phyloP scores from a whole-genome alignment of 2,113 vertebrate genomes.

The Aptenodytes forsteri region DNA sequence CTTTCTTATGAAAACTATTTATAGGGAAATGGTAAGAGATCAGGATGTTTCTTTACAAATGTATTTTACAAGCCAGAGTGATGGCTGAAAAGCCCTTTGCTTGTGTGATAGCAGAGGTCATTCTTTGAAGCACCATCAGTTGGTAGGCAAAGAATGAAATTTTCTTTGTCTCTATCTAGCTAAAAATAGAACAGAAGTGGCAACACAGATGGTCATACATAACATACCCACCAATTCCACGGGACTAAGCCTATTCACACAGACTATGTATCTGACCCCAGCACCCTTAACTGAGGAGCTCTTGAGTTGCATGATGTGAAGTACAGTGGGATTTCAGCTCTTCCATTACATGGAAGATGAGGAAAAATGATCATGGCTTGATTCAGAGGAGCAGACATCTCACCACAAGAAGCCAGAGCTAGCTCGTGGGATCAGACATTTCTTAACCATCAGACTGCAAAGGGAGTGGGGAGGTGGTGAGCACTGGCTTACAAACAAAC shows the following conservation, averaged over 20 bases:
- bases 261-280: neutral
- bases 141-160: neutral
- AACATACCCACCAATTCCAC: neutral
- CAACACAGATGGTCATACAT: neutral
- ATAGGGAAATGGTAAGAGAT: neutral
- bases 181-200: neutral
- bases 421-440: neutral
- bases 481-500: slow-evolving; percentile 56
- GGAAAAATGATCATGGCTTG: neutral
- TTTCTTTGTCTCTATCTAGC: neutral
- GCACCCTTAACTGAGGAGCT: neutral
- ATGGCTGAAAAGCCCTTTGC: neutral
- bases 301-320: neutral
- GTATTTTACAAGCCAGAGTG: neutral
- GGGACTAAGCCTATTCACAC: neutral
- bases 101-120: neutral
- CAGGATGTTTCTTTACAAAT: neutral
- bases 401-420: neutral
- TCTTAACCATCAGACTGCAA: neutral
- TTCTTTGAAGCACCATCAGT: neutral
- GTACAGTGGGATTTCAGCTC: neutral
- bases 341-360: neutral
- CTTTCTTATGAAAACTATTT: neutral
- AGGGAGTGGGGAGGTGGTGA: neutral
- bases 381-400: neutral